Conservation (phyloP, 2,113 vertebrate genomes). For the Raja brachyura region DNA sequence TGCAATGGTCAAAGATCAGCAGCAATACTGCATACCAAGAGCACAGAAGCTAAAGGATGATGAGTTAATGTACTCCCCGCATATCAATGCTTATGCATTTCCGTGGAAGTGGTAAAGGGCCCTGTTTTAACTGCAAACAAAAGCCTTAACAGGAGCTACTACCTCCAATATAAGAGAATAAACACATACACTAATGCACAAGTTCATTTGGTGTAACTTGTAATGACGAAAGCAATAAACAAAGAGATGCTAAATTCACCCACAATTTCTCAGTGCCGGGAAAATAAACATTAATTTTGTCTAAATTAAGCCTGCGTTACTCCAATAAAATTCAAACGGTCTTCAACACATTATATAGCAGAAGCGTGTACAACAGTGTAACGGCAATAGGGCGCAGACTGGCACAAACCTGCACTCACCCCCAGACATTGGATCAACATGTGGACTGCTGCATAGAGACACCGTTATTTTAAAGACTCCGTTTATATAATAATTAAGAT, state of each 20-base stretch:
- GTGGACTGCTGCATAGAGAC: not conserved
- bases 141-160: not conserved
- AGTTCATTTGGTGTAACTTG: not conserved
- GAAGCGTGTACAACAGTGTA: slow-evolving; percentile 17
- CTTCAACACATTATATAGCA: slow-evolving; percentile 7
- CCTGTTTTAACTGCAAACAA: not conserved
- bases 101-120: not conserved
- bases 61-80: not conserved
- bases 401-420: not conserved
- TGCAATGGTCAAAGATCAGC: not conserved
- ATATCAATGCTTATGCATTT: not conserved
- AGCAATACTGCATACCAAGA: not conserved
- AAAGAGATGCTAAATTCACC: not conserved
- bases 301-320: slow-evolving; percentile 26
- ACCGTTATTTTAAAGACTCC: not conserved
- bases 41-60: not conserved
- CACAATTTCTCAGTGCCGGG: not conserved
- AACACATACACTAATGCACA: not conserved
- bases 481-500: not conserved
- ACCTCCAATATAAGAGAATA: not conserved
- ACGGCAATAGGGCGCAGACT: not conserved
- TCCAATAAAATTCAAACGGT: slow-evolving; percentile 20
- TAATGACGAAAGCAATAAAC: not conserved
- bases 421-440: not conserved
- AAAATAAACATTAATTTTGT: slow-evolving; percentile 33